Base-by-base conservation (phyloP, 1,140 invertebrate species). In the Sinella curviseta region DNA sequence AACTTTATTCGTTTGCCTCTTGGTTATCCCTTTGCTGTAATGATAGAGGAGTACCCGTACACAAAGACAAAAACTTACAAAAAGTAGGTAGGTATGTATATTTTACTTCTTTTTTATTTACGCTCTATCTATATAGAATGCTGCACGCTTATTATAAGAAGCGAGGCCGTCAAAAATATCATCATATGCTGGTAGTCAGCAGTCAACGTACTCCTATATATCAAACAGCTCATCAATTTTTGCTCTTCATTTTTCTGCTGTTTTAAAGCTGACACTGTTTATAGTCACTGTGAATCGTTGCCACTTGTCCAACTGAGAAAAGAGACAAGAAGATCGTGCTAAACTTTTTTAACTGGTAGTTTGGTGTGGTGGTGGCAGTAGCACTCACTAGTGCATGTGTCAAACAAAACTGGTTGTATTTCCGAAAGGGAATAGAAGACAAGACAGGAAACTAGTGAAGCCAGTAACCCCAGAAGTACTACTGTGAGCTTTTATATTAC, bases 251-350 rank as follows among this genome's bases (percentile, higher is more conserved):
- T 60, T n/a, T 60, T 26, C n/a, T n/a, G n/a, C n/a, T n/a, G n/a
- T n/a, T n/a, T n/a, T n/a, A n/a, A n/a, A n/a, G n/a, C 55, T 26
- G 55, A 60, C 55, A 60, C 12, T 60, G 55, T 60, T 60, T 60
- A 60, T 60, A 24, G 24, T n/a, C n/a, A n/a, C n/a, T n/a, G n/a
- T n/a, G n/a, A n/a, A n/a, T 24, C 24, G 24, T 60, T 60, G 55
- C 55, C 55, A 60, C 55, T 60, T 60, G 55, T 60, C 55, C 55
- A 24, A 60, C 55, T 60, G 55, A 24, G 24, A 60, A n/a, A 24
- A 8, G 55, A 60, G 55, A 60, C 55, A 60, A 60, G 55, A 14
- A 60, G 55, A 60, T 60, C 55, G 55, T 60, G 55, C 55, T 60
- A 60, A 60, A n/a, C 55, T 60, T 60, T 60, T 60, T 60, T 60